A percentile compares a stretch with the other conserved stretches of the same genome.
phyloP scores from a whole-genome alignment of 2,797 vertebrate species.

The Xenopus petersii region DNA sequence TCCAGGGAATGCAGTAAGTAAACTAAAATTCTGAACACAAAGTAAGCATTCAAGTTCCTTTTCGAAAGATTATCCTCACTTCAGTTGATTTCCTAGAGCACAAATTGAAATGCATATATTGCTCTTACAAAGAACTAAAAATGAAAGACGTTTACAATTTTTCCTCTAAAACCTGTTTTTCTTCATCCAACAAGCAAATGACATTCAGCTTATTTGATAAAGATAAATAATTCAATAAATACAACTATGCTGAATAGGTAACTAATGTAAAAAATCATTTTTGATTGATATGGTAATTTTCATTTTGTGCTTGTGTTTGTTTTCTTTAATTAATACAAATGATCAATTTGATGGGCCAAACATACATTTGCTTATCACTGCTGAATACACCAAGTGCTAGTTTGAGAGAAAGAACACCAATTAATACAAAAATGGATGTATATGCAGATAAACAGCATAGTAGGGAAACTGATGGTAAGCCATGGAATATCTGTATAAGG shows the following conservation, averaged over 20 bases:
- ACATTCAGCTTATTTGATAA: neutral
- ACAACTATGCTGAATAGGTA: neutral
- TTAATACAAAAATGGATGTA: no score
- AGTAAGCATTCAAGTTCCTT: conserved; percentile 39
- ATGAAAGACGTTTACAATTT: conserved; percentile 18
- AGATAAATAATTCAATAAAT: conserved; percentile 25
- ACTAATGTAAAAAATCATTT: neutral
- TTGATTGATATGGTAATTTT: neutral
- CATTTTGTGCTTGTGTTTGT: neutral
- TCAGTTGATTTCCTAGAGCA: conserved; percentile 37
- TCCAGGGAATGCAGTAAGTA: conserved; percentile 30
- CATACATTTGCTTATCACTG: no score
- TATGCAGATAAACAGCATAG: no score
- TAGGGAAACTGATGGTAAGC: no score
- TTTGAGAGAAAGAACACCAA: no score
- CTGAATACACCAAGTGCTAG: no score
- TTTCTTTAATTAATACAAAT: neutral
- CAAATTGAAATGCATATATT: conserved; percentile 45
- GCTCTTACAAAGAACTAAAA: conserved; percentile 33
- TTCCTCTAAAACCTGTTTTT: conserved; percentile 11
- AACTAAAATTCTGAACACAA: conserved; percentile 39
- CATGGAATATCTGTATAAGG: no score
- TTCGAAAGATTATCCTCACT: conserved; percentile 35
- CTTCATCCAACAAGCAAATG: neutral
- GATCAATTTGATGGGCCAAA: no score